Evolutionary conservation across 1,140 invertebrate genomes (phyloP).

Genomic region (Calephelis virginiensis): DNA sequence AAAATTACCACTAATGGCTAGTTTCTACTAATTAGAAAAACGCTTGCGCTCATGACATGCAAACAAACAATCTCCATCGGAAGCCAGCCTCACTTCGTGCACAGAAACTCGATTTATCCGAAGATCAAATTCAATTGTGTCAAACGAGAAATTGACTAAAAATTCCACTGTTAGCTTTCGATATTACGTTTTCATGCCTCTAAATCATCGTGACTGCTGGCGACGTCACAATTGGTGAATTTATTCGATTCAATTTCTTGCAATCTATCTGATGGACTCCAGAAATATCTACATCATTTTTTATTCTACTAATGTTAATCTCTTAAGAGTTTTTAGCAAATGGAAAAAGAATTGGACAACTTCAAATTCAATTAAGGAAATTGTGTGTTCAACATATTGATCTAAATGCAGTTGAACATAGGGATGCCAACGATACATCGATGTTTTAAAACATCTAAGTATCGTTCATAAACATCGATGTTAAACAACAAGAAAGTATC

Average conservation of each 20-base stretch:
- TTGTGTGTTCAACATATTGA: too few species aligned
- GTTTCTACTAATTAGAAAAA: conserved; percentile 16
- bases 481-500: too few species aligned
- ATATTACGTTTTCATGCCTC: conserved; percentile 45
- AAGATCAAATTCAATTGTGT: conserved; percentile 73
- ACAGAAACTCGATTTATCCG: conserved; percentile 64
- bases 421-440: too few species aligned
- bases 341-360: not conserved
- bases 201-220: conserved; percentile 35
- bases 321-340: not conserved
- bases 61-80: conserved; percentile 33
- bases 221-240: conserved; percentile 24
- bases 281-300: conserved; percentile 5
- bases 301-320: not conserved
- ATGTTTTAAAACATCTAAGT: too few species aligned
- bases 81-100: conserved; percentile 52
- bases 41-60: conserved; percentile 32
- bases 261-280: conserved; percentile 15
- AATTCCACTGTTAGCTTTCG: conserved; percentile 48
- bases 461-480: too few species aligned
- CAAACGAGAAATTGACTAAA: conserved; percentile 69
- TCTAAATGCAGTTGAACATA: too few species aligned
- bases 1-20: too few species aligned
- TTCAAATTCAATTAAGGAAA: too few species aligned
- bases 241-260: conserved; percentile 23